phyloP scores from a whole-genome alignment of 2,797 vertebrate species.

The Melanotaenia maccullochi region DNA sequence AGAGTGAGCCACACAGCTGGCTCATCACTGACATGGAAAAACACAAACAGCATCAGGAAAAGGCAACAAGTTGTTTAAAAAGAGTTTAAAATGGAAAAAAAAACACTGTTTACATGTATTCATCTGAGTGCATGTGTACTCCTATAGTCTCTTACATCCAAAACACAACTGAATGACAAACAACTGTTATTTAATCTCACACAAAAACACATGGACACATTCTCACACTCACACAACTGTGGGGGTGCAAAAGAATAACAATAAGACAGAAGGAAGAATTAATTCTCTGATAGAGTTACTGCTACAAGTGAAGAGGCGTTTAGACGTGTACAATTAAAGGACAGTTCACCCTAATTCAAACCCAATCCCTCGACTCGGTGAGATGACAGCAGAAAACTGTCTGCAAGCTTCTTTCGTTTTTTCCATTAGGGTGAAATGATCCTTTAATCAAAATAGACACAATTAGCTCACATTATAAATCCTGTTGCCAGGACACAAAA shows the following conservation, averaged over 20 bases:
- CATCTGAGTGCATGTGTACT: constrained; percentile 22
- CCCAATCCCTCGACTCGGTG: neutral
- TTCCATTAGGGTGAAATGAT: constrained; percentile 2
- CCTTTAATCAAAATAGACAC: constrained; percentile 8
- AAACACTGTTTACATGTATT: constrained; percentile 67
- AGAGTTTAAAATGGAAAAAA: constrained; percentile 58
- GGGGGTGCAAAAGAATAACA: constrained; percentile 35
- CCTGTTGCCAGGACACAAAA: constrained; percentile 15
- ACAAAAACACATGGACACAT: constrained; percentile 8
- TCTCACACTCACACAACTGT: constrained; percentile 36
- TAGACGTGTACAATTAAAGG: constrained; percentile 10
- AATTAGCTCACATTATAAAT: constrained; percentile 21
- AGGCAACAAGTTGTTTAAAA: constrained; percentile 48
- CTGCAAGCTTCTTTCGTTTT: no score
- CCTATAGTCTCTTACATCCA: constrained; percentile 29
- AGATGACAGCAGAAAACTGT: neutral
- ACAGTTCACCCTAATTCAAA: neutral
- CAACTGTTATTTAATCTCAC: constrained; percentile 6
- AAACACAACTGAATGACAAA: constrained; percentile 35
- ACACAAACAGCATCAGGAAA: constrained; percentile 39
- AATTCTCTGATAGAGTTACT: constrained; percentile 30
- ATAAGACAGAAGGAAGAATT: constrained; percentile 25
- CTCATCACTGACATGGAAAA: constrained; percentile 48
- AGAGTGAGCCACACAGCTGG: constrained; percentile 52
- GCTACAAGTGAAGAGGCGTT: constrained; percentile 28